phyloP scores from a whole-genome alignment of 2,797 vertebrate genomes.

The Eremophila alpestris region DNA sequence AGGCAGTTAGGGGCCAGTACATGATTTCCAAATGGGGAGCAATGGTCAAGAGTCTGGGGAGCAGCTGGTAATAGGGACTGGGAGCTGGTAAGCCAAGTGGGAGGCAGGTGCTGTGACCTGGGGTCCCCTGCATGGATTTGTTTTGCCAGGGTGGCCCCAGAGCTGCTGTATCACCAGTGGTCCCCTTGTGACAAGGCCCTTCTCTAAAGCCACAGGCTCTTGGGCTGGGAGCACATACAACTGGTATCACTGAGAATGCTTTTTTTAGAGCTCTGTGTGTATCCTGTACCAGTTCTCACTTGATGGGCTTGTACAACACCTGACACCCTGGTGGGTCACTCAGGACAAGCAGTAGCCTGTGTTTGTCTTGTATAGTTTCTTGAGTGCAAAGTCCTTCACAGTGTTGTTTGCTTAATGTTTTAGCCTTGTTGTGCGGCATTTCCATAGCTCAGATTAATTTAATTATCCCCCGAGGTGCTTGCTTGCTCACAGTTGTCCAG shows the following conservation, averaged over 20 bases:
- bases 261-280: fast-evolving
- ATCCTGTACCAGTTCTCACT: background rate
- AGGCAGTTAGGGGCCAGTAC: background rate
- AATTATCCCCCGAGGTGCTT: conserved; percentile 8
- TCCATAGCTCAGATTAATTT: conserved; percentile 49
- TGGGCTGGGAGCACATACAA: background rate
- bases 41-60: background rate
- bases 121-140: background rate
- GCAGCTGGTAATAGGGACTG: background rate
- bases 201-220: background rate
- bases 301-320: background rate
- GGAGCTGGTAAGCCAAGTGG: background rate
- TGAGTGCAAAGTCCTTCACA: background rate
- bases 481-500: conserved; percentile 34
- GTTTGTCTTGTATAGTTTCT: background rate
- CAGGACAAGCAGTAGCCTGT: background rate
- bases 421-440: conserved; percentile 11
- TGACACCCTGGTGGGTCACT: background rate
- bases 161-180: background rate
- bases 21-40: background rate
- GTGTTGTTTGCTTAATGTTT: conserved; percentile 19
- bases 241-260: background rate
- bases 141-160: background rate
- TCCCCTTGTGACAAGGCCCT: fast-evolving
- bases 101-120: background rate